Percentiles rank a stretch among this genome's conserved stretches.
Conservation (phyloP, 2,797 vertebrate species). For the Gobionotothen gibberifrons region DNA sequence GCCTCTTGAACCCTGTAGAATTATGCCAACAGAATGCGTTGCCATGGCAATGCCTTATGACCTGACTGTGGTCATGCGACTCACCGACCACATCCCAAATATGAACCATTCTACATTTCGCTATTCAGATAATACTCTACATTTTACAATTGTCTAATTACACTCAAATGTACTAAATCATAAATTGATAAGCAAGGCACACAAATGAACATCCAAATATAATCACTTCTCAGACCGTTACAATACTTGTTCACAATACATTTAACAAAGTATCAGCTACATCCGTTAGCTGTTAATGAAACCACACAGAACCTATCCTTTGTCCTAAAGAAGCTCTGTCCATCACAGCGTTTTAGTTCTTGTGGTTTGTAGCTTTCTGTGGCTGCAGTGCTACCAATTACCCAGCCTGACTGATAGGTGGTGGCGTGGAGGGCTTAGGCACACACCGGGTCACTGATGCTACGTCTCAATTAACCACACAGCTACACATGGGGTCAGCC, state of each 20-base stretch:
- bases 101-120: no score
- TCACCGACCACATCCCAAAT: no score
- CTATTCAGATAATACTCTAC: no score
- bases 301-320: constrained; percentile 10
- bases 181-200: no score
- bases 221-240: no score
- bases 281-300: constrained; percentile 14
- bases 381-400: constrained; percentile 70
- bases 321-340: constrained; percentile 40
- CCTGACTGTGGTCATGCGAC: no score
- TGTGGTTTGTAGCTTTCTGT: constrained; percentile 27
- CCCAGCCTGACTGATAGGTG: constrained; percentile 68
- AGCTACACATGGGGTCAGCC: constrained; percentile 68
- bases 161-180: no score
- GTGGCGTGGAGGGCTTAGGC: constrained; percentile 47
- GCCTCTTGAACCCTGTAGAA: no score
- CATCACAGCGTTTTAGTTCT: constrained; percentile 27
- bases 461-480: constrained; percentile 79
- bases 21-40: no score
- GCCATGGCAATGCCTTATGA: no score
- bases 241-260: not conserved
- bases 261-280: constrained; percentile 4
- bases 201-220: no score
- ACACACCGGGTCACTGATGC: constrained; percentile 63
- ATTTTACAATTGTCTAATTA: no score